phyloP scores from a whole-genome alignment of 2,797 vertebrate species.

The Ara ararauna region DNA sequence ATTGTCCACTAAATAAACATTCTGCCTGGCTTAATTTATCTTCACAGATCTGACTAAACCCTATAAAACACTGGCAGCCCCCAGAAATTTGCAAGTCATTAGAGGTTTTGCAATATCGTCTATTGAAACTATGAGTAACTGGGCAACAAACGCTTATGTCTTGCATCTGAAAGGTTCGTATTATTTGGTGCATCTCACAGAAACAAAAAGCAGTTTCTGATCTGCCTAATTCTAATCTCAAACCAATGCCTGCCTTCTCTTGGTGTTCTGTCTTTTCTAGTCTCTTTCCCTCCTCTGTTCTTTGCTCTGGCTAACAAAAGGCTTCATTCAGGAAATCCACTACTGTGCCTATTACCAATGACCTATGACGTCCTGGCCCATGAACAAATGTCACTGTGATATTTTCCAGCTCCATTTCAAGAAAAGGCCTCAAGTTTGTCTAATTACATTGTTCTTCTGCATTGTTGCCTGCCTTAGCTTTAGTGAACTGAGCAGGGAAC shows the following conservation, averaged over 20 bases:
- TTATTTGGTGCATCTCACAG: not conserved
- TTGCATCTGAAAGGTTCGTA: not conserved
- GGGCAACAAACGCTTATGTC: not conserved
- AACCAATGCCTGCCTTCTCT: not conserved
- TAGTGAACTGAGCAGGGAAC: not conserved
- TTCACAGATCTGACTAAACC: not conserved
- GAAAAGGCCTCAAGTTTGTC: not conserved
- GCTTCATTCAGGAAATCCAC: not conserved
- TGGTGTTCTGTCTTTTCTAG: not conserved
- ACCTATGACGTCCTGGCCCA: not conserved
- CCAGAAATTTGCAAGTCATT: not conserved
- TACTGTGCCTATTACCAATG: not conserved
- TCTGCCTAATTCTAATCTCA: not conserved
- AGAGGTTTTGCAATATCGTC: not conserved
- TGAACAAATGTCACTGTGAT: not conserved
- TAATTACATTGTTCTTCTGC: slow-evolving; percentile 28
- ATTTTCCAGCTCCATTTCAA: not conserved
- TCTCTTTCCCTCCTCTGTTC: not conserved
- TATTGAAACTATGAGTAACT: not conserved
- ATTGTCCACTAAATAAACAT: not conserved
- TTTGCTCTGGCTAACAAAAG: not conserved
- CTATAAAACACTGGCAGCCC: not conserved
- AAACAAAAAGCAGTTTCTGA: not conserved
- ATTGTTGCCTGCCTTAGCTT: not conserved
- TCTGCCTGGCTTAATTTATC: not conserved